Evolutionary conservation across 2,797 vertebrate genomes (phyloP), one percentile per base, ranked within the genome.

Genomic region (Adrianichthys oophorus): DNA sequence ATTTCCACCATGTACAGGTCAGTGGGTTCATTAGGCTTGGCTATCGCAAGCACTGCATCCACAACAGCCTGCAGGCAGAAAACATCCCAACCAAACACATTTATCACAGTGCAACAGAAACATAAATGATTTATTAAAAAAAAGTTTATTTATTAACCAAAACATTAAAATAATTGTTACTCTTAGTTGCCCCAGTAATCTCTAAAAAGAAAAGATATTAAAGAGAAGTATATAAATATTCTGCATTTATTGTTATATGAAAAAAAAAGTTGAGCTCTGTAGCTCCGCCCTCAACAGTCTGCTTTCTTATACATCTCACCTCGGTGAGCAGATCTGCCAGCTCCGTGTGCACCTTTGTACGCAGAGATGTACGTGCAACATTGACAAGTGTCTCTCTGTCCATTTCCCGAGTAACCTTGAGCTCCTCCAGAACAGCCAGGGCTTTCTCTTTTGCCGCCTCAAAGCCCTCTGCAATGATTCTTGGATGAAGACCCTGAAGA

Each of bases 1-100:
- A 98, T 98, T 77, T 99, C 98, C 74, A 99, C 94, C 97, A 99
- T 99, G 89, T 90, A 96, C 40, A 99, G 91, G 76, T 99, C 96
- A 17, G 96, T 95, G 50, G 95, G 91, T 64, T 98, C 97, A 18
- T 91, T 91, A 44, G 93, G 92, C 75, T 93, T 95, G 40, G 83
- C 87, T 47, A 99, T 94, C 19, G 96, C 90, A 76, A 99, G 67
- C 53, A 99, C 91, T 63, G 97, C 95, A 68, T 99, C 96, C 5
- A 99, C 97, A 0, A 99, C 95, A 70, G 97, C 98, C 98, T 99
- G 82, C 2, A 46, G 40, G 70, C 14, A 60, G n/a, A 62, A 1
- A 48, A 2, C 52, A 45, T 43, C 15, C 60, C 2, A 26, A 41
- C 10, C 23, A 56, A 29, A 44, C 15, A 44, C 5, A 8, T 4